These are phyloP conservation scores for Metopolophium dirhodum DNA, from an alignment of 1,140 invertebrate genomes.

Conservation along the genomic window DNA sequence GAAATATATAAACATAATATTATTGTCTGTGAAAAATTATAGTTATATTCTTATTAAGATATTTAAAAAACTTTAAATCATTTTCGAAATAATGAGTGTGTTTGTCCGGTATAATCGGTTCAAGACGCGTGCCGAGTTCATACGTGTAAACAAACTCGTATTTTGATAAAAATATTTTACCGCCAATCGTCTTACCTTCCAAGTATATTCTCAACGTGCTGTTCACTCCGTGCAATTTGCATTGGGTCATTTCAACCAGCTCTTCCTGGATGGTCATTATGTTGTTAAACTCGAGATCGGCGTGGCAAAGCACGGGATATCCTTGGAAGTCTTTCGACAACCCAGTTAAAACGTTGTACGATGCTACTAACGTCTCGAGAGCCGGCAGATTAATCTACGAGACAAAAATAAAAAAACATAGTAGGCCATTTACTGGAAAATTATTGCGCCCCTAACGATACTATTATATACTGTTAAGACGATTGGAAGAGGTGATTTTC, in stretches of 20 bases:
- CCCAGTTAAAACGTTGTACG: constrained; percentile 74
- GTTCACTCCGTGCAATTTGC: constrained; percentile 76
- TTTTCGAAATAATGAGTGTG: background rate
- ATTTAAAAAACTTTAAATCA: background rate
- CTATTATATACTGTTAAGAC: background rate
- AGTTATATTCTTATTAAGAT: background rate
- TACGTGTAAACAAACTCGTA: background rate
- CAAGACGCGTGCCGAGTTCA: background rate
- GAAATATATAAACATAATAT: too few relatives aligned
- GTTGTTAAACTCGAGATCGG: constrained; percentile 77
- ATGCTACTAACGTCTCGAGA: constrained; percentile 76
- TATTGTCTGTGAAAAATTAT: too few relatives aligned
- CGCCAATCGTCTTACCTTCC: constrained; percentile 69
- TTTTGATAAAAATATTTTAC: background rate
- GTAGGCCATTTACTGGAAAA: background rate
- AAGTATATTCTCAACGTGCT: constrained; percentile 79
- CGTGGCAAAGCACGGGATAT: constrained; percentile 76
- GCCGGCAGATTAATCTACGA: constrained; percentile 78
- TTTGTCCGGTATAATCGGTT: background rate
- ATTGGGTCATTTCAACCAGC: constrained; percentile 78
- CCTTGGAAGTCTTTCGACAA: constrained; percentile 81
- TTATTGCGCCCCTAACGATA: background rate
- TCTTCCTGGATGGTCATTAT: constrained; percentile 75
- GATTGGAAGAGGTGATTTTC: too few relatives aligned
- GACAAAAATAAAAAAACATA: background rate